Evolutionary conservation across 1,140 invertebrate species (phyloP).

Genomic region (Anastrepha ludens): DNA sequence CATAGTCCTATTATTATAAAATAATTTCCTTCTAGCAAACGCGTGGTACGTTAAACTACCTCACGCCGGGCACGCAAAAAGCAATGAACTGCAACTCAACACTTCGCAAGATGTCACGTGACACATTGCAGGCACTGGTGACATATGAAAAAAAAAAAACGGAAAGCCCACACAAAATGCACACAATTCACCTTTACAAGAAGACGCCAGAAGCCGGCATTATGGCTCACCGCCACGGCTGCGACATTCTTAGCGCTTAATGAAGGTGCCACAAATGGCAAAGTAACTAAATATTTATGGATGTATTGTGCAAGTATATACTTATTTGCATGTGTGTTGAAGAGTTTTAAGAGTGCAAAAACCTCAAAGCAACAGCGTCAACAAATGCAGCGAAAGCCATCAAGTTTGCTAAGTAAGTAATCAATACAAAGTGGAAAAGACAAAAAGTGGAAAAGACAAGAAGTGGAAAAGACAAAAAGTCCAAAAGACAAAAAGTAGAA

Average conservation of each 20-base stretch:
- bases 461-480: neutral
- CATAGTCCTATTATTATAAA: too few relatives aligned
- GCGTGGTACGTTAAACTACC: too few relatives aligned
- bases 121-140: neutral
- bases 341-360: constrained; percentile 15
- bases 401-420: neutral
- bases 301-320: neutral
- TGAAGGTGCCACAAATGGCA: neutral
- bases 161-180: constrained; percentile 1
- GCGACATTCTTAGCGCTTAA: neutral
- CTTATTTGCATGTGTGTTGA: neutral
- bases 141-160: neutral
- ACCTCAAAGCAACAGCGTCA: neutral
- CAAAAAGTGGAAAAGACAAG: neutral
- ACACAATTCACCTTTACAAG: neutral
- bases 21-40: too few relatives aligned
- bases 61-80: too few relatives aligned
- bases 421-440: neutral
- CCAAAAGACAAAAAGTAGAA: neutral
- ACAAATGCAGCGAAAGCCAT: constrained; percentile 9
- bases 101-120: neutral
- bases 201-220: neutral
- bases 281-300: neutral
- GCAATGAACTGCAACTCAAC: neutral
- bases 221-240: neutral